Conservation (phyloP, 2,113 vertebrate species). For the Anolis carolinensis region DNA sequence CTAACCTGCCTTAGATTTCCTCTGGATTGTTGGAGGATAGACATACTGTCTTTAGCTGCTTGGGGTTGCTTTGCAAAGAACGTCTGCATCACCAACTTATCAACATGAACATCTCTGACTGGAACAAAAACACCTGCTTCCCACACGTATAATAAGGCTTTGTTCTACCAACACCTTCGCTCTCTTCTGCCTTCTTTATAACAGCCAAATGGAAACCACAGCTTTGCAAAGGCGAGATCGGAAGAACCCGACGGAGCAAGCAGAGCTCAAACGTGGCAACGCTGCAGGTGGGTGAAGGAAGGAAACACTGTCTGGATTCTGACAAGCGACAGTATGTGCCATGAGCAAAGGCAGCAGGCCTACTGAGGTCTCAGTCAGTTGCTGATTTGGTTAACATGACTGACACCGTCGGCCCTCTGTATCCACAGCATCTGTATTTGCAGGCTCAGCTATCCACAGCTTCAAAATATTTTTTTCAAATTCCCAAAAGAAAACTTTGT, state of each 20-base stretch:
- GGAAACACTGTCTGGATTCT: neutral
- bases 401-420: too few species aligned
- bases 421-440: too few species aligned
- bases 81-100: neutral
- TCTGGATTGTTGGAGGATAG: too few species aligned
- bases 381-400: too few species aligned
- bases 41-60: too few species aligned
- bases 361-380: too few species aligned
- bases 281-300: neutral
- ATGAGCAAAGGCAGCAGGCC: neutral
- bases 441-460: too few species aligned
- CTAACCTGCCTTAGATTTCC: too few species aligned
- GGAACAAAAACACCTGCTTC: neutral
- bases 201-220: slow-evolving; percentile 13
- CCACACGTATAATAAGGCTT: neutral
- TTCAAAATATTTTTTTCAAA: too few species aligned
- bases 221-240: neutral
- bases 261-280: neutral
- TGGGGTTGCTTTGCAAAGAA: too few species aligned
- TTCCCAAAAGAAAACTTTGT: too few species aligned
- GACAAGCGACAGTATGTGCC: neutral
- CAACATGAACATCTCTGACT: neutral
- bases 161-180: neutral
- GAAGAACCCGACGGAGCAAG: neutral
- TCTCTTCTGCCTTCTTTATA: neutral